phyloP scores from a whole-genome alignment of 2,113 vertebrate genomes.

The Nyctereutes procyonoides region DNA sequence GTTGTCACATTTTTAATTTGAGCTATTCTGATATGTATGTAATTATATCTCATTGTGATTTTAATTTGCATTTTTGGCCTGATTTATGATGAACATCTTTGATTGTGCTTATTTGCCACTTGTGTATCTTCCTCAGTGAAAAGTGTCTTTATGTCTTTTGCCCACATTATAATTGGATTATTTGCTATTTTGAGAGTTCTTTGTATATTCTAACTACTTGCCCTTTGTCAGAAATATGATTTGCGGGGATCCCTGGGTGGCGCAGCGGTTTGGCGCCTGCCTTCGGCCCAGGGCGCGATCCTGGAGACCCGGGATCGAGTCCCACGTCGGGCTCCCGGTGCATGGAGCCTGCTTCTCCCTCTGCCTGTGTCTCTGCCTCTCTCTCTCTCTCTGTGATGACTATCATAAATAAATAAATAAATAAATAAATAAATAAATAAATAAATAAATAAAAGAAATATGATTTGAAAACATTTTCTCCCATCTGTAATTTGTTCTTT shows the following conservation, averaged over 20 bases:
- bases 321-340: too few relatives aligned
- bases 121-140: neutral
- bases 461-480: neutral
- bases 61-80: neutral
- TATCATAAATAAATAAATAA: too few relatives aligned
- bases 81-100: neutral
- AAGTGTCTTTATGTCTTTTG: neutral
- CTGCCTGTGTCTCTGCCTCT: too few relatives aligned
- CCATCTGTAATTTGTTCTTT: neutral
- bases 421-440: too few relatives aligned
- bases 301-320: too few relatives aligned
- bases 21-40: neutral
- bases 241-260: too few relatives aligned
- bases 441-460: too few relatives aligned
- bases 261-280: too few relatives aligned
- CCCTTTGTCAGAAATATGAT: neutral
- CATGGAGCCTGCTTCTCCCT: too few relatives aligned
- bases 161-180: neutral
- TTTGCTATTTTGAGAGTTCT: neutral
- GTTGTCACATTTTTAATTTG: neutral
- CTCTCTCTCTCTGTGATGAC: too few relatives aligned
- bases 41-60: neutral
- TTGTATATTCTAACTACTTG: neutral
- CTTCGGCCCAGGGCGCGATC: too few relatives aligned
- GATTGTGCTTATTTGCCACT: neutral